Evolutionary conservation across 2,888 invertebrate genomes (phyloP).

Genomic region (Orthosia incerta): DNA sequence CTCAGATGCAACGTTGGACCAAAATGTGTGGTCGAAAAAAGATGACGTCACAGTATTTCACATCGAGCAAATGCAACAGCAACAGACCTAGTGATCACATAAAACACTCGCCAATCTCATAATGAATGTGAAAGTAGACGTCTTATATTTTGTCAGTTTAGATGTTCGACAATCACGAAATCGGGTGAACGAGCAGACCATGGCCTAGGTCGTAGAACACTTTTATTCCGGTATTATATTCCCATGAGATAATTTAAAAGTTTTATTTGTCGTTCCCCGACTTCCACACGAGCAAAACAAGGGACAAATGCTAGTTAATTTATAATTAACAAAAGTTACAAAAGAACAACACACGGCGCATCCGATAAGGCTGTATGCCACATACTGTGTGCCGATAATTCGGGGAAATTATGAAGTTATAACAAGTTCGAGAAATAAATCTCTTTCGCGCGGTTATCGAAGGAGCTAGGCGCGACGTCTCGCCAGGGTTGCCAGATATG

Average conservation of each 20-base stretch:
- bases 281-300: neutral
- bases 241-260: neutral
- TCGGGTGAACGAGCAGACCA: neutral
- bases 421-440: slow-evolving; percentile 89
- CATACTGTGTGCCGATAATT: slow-evolving; percentile 84
- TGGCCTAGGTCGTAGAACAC: neutral
- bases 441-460: slow-evolving; percentile 86
- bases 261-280: neutral
- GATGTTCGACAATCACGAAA: too few relatives aligned
- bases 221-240: neutral
- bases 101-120: too few relatives aligned
- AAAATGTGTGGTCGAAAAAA: neutral
- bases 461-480: slow-evolving; percentile 72
- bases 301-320: neutral
- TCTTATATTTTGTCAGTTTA: neutral
- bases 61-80: neutral
- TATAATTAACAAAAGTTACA: slow-evolving; percentile 62
- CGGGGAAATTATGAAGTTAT: slow-evolving; percentile 88
- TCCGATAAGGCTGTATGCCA: slow-evolving; percentile 73
- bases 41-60: neutral
- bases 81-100: neutral
- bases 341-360: slow-evolving; percentile 68
- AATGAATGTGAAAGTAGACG: too few relatives aligned
- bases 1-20: too few relatives aligned
- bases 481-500: slow-evolving; percentile 76